Conservation (phyloP, 1,140 invertebrate species). For the Panonychus citri region DNA sequence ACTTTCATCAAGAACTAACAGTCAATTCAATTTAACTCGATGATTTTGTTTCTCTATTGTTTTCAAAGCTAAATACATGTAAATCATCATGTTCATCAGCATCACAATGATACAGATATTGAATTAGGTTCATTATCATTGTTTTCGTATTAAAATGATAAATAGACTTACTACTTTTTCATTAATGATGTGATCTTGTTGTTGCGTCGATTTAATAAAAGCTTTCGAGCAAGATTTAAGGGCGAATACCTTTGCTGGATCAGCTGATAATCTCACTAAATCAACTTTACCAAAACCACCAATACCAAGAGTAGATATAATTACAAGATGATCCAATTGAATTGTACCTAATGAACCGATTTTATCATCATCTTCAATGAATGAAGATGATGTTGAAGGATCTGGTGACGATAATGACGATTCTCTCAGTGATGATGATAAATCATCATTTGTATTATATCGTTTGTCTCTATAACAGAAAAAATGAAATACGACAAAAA, state of each 20-base stretch:
- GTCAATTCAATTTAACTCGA: too few relatives aligned
- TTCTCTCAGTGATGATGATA: not conserved
- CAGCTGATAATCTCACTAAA: slow-evolving; percentile 57
- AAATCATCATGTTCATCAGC: too few relatives aligned
- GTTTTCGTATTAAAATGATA: not conserved
- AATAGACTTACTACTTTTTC: slow-evolving; percentile 38
- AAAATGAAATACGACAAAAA: not conserved
- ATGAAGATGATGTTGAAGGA: not conserved
- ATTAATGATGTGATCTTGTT: slow-evolving; percentile 97
- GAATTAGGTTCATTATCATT: too few relatives aligned
- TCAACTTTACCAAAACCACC: slow-evolving; percentile 94
- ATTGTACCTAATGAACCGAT: too few relatives aligned
- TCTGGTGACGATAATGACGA: not conserved
- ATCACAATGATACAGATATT: too few relatives aligned
- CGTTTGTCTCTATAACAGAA: slow-evolving; percentile 1
- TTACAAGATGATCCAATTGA: slow-evolving; percentile 61
- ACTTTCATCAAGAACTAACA: too few relatives aligned
- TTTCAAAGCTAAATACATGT: too few relatives aligned
- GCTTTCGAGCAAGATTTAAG: slow-evolving; percentile 97
- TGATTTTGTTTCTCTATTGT: too few relatives aligned
- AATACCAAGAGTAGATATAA: slow-evolving; percentile 62
- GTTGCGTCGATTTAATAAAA: slow-evolving; percentile 90
- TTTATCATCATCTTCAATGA: too few relatives aligned
- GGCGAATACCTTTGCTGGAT: slow-evolving; percentile 59
- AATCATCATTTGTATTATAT: not conserved